Evolutionary conservation across 2,797 vertebrate genomes (phyloP).

Genomic region (Ataeniobius toweri): DNA sequence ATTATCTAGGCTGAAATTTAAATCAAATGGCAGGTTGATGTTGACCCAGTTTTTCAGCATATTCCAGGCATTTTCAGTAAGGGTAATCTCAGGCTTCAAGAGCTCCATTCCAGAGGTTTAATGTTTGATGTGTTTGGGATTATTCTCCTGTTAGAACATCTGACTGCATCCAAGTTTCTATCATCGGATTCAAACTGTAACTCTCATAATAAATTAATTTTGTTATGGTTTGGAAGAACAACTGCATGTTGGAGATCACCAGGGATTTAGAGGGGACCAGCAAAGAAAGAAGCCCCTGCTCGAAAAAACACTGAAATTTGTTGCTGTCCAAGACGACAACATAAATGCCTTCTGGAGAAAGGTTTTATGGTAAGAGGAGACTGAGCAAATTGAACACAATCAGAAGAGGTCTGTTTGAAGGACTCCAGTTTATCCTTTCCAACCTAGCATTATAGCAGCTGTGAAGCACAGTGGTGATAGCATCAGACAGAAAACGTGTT

Average conservation of each 20-base stretch:
- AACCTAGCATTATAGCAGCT: neutral
- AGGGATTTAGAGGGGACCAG: neutral
- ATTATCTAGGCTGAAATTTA: neutral
- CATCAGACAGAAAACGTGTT: neutral
- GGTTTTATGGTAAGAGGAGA: neutral
- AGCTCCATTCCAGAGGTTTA: neutral
- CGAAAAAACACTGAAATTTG: neutral
- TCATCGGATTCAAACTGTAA: neutral
- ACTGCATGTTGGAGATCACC: neutral
- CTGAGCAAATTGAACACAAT: neutral
- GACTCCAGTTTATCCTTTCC: neutral
- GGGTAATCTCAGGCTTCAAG: neutral
- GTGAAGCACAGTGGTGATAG: neutral
- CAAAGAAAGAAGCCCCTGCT: neutral
- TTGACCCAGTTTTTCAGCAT: neutral
- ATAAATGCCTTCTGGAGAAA: neutral
- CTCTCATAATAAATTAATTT: neutral
- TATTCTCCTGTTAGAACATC: neutral
- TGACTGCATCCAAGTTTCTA: neutral
- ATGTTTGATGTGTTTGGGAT: neutral
- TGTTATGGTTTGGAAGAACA: neutral
- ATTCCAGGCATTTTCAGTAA: neutral
- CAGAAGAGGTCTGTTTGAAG: neutral
- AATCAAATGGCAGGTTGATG: neutral
- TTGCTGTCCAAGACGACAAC: neutral